Conservation (phyloP, 2,797 vertebrate species). For the Anguilla marmorata region DNA sequence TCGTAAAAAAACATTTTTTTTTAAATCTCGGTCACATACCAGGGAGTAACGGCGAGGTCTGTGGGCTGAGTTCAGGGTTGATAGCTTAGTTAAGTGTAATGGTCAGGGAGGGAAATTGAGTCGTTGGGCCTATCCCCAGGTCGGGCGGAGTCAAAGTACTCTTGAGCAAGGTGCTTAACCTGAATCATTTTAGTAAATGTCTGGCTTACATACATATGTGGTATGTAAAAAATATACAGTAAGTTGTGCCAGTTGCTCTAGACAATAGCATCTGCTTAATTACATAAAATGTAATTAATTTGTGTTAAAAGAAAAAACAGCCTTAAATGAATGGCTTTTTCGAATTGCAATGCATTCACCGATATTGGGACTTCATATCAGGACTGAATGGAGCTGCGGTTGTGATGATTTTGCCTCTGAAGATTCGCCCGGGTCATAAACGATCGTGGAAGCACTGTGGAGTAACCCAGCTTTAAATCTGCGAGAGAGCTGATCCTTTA, state of each 20-base stretch:
- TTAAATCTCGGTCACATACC: not conserved
- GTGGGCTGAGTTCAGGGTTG: not conserved
- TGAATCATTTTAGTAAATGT: no score
- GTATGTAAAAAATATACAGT: no score
- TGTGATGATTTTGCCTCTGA: not conserved
- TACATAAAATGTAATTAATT: no score
- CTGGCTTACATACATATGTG: no score
- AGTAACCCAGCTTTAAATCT: slow-evolving; percentile 19
- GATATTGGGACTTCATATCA: not conserved
- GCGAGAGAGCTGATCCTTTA: not conserved
- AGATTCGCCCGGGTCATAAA: slow-evolving; percentile 3
- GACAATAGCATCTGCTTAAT: no score
- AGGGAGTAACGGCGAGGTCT: not conserved
- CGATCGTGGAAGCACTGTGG: not conserved
- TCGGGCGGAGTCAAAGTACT: no score
- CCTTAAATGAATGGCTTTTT: not conserved
- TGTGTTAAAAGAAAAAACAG: not conserved
- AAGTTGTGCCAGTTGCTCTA: no score
- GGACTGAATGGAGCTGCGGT: not conserved
- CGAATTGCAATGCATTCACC: not conserved
- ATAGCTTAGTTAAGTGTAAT: no score
- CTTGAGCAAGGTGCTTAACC: no score
- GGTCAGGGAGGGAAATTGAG: no score
- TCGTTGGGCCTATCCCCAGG: no score
- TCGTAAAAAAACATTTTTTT: no score